phyloP scores from a whole-genome alignment of 2,113 vertebrate species.

The Cyprinodon brontotheroides region DNA sequence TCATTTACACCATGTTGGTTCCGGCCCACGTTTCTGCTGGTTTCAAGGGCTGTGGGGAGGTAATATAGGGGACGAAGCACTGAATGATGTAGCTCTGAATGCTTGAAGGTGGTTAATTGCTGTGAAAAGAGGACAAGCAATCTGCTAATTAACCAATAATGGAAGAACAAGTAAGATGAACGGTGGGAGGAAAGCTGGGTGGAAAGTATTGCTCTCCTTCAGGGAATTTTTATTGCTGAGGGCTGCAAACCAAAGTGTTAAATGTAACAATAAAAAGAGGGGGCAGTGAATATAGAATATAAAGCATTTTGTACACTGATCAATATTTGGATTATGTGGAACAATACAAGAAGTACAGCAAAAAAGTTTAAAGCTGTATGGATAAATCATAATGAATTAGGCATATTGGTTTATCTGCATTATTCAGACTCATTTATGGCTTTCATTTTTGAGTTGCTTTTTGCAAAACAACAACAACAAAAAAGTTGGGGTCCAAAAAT shows the following conservation, averaged over 20 bases:
- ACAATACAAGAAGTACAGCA: background rate
- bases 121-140: conserved; percentile 58
- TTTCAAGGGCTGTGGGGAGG: conserved; percentile 43
- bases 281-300: conserved; percentile 24
- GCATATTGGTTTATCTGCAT: background rate
- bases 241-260: conserved; percentile 17
- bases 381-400: background rate
- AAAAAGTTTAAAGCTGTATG: background rate
- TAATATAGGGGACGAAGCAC: conserved; percentile 52
- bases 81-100: conserved; percentile 58
- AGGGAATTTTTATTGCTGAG: conserved; percentile 22
- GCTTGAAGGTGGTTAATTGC: conserved; percentile 63
- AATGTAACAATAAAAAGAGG: conserved; percentile 10
- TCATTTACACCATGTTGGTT: conserved; percentile 39
- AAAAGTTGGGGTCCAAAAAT: background rate
- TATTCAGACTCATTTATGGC: background rate
- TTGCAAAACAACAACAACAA: background rate
- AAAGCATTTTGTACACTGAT: conserved; percentile 1
- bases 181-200: conserved; percentile 35
- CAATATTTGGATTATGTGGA: background rate
- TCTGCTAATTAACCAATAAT: conserved; percentile 70
- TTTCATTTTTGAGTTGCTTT: background rate
- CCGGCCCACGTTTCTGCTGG: conserved; percentile 52
- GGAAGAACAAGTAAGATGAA: conserved; percentile 39
- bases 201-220: conserved; percentile 31